Percentiles rank a stretch among this genome's conserved stretches.
Evolutionary conservation across 2,888 invertebrate species (phyloP).

Genomic region (Tribolium freemani): DNA sequence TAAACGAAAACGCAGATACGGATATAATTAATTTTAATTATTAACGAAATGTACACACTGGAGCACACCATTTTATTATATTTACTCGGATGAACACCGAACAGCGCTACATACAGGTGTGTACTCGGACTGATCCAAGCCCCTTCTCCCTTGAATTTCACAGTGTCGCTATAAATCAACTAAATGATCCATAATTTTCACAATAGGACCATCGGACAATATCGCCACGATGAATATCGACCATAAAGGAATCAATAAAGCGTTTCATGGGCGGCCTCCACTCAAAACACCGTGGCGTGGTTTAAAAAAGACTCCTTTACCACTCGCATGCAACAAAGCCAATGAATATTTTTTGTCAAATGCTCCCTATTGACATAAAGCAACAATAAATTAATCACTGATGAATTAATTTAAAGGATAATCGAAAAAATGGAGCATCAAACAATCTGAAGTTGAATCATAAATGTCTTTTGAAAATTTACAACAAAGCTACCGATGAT

Average conservation of each 20-base stretch:
- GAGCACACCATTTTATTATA: slow-evolving; percentile 25
- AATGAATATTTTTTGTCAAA: not conserved
- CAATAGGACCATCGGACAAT: slow-evolving; percentile 26
- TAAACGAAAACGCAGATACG: slow-evolving; percentile 20
- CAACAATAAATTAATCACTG: too few relatives aligned
- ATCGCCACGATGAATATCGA: slow-evolving; percentile 28
- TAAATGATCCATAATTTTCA: slow-evolving; percentile 35
- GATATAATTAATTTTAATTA: slow-evolving; percentile 39
- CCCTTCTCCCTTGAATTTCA: slow-evolving; percentile 1
- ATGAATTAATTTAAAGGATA: too few relatives aligned
- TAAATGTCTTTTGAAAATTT: not conserved
- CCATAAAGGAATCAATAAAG: slow-evolving; percentile 37
- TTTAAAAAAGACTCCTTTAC: slow-evolving; percentile 21
- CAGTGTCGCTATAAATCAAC: slow-evolving; percentile 19
- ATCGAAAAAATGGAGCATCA: too few relatives aligned
- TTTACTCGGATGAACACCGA: slow-evolving; percentile 25
- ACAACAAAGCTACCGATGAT: not conserved
- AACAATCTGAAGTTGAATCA: too few relatives aligned
- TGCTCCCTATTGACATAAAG: not conserved
- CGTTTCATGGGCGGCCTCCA: slow-evolving; percentile 21
- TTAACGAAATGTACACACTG: slow-evolving; percentile 35
- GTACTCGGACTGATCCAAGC: not conserved
- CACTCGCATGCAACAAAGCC: slow-evolving; percentile 15
- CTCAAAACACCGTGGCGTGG: slow-evolving; percentile 5
- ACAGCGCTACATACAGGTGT: slow-evolving; percentile 13